Base-by-base conservation (phyloP, 2,113 vertebrate genomes). In the Xenotilapia longispinis region DNA sequence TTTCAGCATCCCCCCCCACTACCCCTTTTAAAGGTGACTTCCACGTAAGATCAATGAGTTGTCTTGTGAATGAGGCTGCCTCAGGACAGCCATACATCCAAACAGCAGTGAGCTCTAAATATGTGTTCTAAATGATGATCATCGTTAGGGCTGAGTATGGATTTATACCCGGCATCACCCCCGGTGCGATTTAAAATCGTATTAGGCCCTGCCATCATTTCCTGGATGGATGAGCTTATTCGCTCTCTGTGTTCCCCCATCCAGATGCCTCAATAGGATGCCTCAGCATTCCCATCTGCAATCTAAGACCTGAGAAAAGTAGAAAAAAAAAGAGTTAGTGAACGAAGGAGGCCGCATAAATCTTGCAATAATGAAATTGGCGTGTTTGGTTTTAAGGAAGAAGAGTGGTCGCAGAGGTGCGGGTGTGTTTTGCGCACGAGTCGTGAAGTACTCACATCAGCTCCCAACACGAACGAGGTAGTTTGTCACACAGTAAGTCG, bases 191-290 rank as follows among this genome's bases (percentile, higher is more conserved):
- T 92, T 94, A 93, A 94, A 95, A 94, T 85, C 65, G 75, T 93
- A 94, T 95, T 94, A 93, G 84, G 79, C 87, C 75, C 88, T 81
- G 92, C 92, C 92, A 91, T 95, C 82, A 87, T 94, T 94, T 92
- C 90, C 89, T 94, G 92, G 91, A 94, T 95, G 92, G 90, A 94
- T 95, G 92, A 89, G 91, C 93, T 93, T 90, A 90, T 94, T 94
- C 85, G 58, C 86, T 88, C 75, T 78, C 47, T 82, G 88, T 86
- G 83, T 89, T 90, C 70, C 87, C 63, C 81, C 83, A 84, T 94
- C 92, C 89, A 88, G 92, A 94, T 92, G 94, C 87, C 88, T 89
- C 91, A 82, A 93, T 90, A 90, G 94, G 90, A 95, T 88, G 93
- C 93, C 92, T 94, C 86, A 86, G 94, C 87, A 86, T 90, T 95